Percentiles rank a stretch among this genome's conserved stretches.
Evolutionary conservation across 2,113 vertebrate species (phyloP).

Genomic region (Murina feae): DNA sequence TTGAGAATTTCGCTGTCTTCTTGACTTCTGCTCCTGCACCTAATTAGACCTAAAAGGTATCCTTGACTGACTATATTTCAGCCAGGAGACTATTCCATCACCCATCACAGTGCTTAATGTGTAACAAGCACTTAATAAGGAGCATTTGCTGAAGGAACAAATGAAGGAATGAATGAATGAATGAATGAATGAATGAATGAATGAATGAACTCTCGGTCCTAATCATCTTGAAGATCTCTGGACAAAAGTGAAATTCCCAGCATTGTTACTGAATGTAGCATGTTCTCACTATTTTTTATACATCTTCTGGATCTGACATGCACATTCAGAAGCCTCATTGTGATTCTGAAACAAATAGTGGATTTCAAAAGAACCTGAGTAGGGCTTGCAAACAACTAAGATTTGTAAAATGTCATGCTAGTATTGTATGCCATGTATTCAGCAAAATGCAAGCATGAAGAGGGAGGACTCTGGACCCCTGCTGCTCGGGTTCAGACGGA

Average conservation of each 20-base stretch:
- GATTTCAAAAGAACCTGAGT: neutral
- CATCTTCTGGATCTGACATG: neutral
- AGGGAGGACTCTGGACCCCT: neutral
- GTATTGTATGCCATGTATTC: neutral
- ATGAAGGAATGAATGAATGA: neutral
- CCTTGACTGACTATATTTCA: neutral
- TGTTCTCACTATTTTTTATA: neutral
- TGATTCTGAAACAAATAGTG: neutral
- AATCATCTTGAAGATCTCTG: neutral
- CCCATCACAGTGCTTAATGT: neutral
- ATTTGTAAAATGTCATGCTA: neutral
- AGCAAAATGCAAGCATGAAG: neutral
- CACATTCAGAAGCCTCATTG: neutral
- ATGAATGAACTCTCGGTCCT: neutral
- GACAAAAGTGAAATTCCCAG: neutral
- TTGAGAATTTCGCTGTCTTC: neutral
- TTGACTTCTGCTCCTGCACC: neutral
- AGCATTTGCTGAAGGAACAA: neutral
- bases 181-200: neutral
- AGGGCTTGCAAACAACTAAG: neutral
- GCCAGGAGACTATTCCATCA: conserved; percentile 52
- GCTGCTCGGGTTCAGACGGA: neutral
- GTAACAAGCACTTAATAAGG: conserved; percentile 40
- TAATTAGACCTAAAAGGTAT: neutral
- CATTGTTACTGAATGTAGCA: neutral